phyloP scores from a whole-genome alignment of 64 coral and sea anemone genomes.

The Pachyseris speciosa region DNA sequence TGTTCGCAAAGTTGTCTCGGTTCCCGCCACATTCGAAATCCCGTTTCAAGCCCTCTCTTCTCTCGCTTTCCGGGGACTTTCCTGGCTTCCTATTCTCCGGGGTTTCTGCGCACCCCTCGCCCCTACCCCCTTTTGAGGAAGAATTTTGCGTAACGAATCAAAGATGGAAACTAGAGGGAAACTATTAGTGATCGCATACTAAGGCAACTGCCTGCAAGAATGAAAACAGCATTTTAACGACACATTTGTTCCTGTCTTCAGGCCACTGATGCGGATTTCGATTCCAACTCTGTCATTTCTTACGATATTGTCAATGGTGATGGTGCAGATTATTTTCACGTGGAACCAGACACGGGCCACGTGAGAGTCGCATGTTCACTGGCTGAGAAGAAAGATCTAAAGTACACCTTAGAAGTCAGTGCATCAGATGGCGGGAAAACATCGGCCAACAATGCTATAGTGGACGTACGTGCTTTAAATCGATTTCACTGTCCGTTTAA shows the following conservation, averaged over 20 bases:
- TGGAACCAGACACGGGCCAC: slow-evolving; percentile 52
- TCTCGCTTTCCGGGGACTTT: no score
- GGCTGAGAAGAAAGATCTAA: slow-evolving; percentile 34
- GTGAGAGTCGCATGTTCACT: slow-evolving; percentile 46
- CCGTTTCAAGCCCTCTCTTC: no score
- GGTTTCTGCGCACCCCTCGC: no score
- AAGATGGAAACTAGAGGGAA: no score
- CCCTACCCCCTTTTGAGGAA: no score
- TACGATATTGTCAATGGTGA: slow-evolving; percentile 47
- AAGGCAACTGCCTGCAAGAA: not conserved
- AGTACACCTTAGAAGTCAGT: slow-evolving; percentile 20
- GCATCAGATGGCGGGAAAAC: slow-evolving; percentile 30
- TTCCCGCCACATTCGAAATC: no score
- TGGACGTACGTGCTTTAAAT: slow-evolving; percentile 35
- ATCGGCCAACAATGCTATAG: slow-evolving; percentile 1
- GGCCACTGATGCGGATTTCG: slow-evolving; percentile 65
- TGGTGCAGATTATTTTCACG: slow-evolving; percentile 40
- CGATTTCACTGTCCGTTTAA: no score
- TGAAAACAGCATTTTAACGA: not conserved
- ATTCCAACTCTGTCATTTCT: slow-evolving; percentile 37
- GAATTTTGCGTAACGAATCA: no score
- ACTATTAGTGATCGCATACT: no score
- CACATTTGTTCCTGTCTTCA: not conserved
- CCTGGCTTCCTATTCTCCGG: no score
- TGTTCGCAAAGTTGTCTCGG: no score